These are phyloP conservation scores for Physella acuta DNA, from an alignment of 1,140 invertebrate genomes.

Conservation along the genomic window DNA sequence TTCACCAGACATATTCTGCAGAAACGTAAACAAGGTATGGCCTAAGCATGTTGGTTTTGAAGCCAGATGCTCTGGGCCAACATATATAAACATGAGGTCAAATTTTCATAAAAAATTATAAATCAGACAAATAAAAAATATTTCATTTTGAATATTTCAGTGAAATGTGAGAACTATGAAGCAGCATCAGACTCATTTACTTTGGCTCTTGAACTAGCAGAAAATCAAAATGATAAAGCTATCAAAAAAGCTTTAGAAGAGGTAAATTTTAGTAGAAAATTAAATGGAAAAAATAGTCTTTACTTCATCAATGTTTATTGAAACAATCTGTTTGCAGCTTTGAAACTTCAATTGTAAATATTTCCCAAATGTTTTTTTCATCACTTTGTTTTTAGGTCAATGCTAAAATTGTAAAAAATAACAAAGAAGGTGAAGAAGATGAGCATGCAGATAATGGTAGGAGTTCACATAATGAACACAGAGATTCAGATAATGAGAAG, in stretches of 20 bases:
- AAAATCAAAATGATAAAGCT: slow-evolving; percentile 45
- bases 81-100: no score
- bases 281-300: not conserved
- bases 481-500: not conserved
- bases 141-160: slow-evolving; percentile 38
- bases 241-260: slow-evolving; percentile 55
- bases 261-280: slow-evolving; percentile 32
- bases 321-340: no score
- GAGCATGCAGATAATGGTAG: not conserved
- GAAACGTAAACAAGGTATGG: not conserved
- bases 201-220: slow-evolving; percentile 47
- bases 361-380: not conserved
- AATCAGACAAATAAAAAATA: no score
- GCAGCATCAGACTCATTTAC: slow-evolving; percentile 51
- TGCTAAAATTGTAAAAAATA: slow-evolving; percentile 9
- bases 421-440: not conserved
- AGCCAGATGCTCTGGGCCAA: no score
- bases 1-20: not conserved
- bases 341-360: not conserved
- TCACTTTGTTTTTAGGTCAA: slow-evolving; percentile 4
- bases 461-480: not conserved
- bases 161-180: slow-evolving; percentile 50
- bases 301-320: not conserved
- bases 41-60: not conserved
- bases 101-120: no score